A percentile compares a stretch with the other conserved stretches of the same genome.
These are phyloP conservation scores for Leptocoma aspasia DNA, from an alignment of 2,113 vertebrate genomes.

Conservation along the genomic window DNA sequence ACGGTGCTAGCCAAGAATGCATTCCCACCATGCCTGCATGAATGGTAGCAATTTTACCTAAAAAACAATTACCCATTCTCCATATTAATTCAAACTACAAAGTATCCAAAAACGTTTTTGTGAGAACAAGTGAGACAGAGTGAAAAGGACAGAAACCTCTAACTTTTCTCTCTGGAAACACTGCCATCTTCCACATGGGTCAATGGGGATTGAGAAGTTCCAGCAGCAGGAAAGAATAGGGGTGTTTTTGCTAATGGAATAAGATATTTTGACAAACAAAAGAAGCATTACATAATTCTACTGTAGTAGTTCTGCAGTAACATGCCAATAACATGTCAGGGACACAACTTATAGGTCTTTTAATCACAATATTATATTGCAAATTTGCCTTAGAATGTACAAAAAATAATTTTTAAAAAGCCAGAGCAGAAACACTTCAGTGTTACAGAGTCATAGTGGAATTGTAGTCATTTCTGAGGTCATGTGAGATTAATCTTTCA, in stretches of 20 bases:
- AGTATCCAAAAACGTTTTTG: background rate
- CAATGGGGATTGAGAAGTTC: background rate
- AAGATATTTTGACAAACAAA: background rate
- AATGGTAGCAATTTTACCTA: background rate
- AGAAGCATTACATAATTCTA: background rate
- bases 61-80: background rate
- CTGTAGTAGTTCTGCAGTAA: background rate
- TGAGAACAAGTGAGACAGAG: background rate
- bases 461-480: background rate
- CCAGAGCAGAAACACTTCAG: background rate
- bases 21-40: fast-evolving
- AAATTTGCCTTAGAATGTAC: background rate
- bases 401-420: background rate
- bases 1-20: background rate
- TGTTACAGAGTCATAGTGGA: background rate
- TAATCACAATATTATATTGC: background rate
- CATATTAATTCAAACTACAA: background rate
- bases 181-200: background rate
- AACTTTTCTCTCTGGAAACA: background rate
- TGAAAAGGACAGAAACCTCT: background rate
- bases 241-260: background rate
- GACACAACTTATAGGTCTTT: background rate
- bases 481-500: background rate
- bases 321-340: background rate
- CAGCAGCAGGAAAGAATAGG: background rate